Base-by-base conservation (phyloP, 1,140 invertebrate genomes). In the Muscidifurax raptorellus region DNA sequence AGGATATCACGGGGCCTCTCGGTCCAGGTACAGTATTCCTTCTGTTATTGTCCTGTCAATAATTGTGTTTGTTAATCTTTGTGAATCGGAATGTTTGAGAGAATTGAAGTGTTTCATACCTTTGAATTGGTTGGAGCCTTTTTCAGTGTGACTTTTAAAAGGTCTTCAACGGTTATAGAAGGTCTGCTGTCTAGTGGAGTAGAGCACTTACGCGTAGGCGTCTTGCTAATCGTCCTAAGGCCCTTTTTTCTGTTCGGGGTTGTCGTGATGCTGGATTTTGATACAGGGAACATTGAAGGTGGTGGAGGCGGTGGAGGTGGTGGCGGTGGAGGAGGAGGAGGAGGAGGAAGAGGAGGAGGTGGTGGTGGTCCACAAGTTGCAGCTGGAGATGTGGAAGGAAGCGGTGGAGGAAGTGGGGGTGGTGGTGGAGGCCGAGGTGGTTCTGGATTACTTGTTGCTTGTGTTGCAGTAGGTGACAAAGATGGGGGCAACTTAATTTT, bases 71-170 rank as follows among this genome's bases (percentile, higher is more conserved):
- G 79, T 59, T 59, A n/a, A 4, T 59, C 22, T 59, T 3, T 22
- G 3, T 59, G 1, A 0, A 59, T 59, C 15, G 5, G n/a, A 5
- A 22, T 59, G 6, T 18, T 59, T 69, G 13, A 66, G 18, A 13
- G 9, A 28, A 28, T 69, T 6, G 15, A 28, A 69, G 28, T 28
- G 9, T 28, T 28, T 28, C 27, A 44, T 88, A 91, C 88, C 72
- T 90, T 91, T 44, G 83, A 67, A 64, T 76, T 88, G 36, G 87
- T 87, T 4, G 88, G 87, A 25, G 89, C 90, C 82, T 92, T 92
- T 82, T 88, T 92, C 27, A 92, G 71, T 12, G 89, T 92, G 28
- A 92, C 90, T 87, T 91, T 92, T 28, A 90, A 28, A 30, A 92
- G 85, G 88, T 92, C 91, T 36, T 92, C 90, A 9, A 90, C 88